These are phyloP conservation scores for Sturnus vulgaris DNA, from an alignment of 2,113 vertebrate genomes.

Conservation along the genomic window DNA sequence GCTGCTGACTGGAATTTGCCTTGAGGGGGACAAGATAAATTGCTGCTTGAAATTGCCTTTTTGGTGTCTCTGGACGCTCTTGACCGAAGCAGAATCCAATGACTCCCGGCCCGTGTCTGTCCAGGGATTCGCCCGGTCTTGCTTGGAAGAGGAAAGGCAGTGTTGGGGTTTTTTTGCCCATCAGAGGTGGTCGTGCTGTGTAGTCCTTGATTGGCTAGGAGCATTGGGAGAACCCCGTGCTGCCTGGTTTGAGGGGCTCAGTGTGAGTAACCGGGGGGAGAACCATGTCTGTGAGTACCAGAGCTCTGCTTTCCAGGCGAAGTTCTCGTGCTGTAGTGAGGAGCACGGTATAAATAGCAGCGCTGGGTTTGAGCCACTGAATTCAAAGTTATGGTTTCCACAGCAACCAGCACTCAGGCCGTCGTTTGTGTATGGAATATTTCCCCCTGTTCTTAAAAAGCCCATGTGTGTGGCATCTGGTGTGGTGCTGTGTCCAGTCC, in stretches of 20 bases:
- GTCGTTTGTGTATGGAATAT: not conserved
- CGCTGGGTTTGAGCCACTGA: constrained; percentile 23
- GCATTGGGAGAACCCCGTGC: not conserved
- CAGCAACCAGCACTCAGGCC: constrained; percentile 51
- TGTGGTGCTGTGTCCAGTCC: not conserved
- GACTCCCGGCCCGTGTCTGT: not conserved
- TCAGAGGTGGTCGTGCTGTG: not conserved
- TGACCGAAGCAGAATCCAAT: not conserved
- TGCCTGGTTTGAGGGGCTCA: not conserved
- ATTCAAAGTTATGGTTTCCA: constrained; percentile 69
- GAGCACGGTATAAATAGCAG: constrained; percentile 48
- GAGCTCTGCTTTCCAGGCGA: not conserved
- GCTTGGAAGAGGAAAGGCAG: not conserved
- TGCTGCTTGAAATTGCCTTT: not conserved
- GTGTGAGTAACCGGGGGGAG: accelerated
- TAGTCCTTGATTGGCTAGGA: not conserved
- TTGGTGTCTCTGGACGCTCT: not conserved
- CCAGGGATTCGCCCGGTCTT: not conserved
- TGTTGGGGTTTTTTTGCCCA: not conserved
- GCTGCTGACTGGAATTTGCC: not conserved
- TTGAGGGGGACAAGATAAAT: not conserved
- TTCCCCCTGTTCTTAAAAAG: not conserved
- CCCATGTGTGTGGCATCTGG: not conserved
- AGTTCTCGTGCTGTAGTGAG: constrained; percentile 1
- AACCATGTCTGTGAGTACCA: not conserved